Base-by-base conservation (phyloP, 53 echinoderm and acorn worm species). In the Echinarachnius parma region DNA sequence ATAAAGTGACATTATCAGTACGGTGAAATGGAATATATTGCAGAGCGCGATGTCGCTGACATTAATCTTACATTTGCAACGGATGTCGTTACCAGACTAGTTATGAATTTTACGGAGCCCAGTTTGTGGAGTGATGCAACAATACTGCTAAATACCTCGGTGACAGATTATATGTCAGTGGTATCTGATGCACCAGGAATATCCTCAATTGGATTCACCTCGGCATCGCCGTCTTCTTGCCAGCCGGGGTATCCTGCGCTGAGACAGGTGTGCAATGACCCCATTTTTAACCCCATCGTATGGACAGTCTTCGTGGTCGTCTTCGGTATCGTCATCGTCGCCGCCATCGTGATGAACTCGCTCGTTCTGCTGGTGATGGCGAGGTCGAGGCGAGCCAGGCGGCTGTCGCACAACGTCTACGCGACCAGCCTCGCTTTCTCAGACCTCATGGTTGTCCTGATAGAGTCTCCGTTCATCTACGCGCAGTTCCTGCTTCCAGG, bases 361-460 rank as follows among this genome's bases (percentile, higher is more conserved):
- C 55, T 56, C 26, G 57, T 72, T 5, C 74, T 72, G 21, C 24
- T 72, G 11, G 57, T 56, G 14, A 54, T 72, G 55, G 57, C 74
- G 44, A 72, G 57, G 19, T 72, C 74, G 57, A 13, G 24, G 9
- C 58, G 55, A 2, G 37, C 4, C 14, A 23, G 57, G 57, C 26
- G 79, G 35, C 79, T 84, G 21, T 75, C 90, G 8, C 66, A 78
- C 54, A 93, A 89, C 67, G 75, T 83, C 26, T 93, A 93, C 63
- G 65, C 77, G 50, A 62, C 78, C 32, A 90, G 91, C 63, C 81
- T 93, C 23, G 94, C 94, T 28, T 46, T 93, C 19, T 93, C 86
- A 44, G 90, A 93, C 27, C 63, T 93, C 26, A 53, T 86, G 50
- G 77, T 90, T 4, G 94, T 93, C 7, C 25, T 53, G 14, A 16